A percentile compares a stretch with the other conserved stretches of the same genome.
phyloP scores from a whole-genome alignment of 2,888 invertebrate genomes.

The Heliconius cydno region DNA sequence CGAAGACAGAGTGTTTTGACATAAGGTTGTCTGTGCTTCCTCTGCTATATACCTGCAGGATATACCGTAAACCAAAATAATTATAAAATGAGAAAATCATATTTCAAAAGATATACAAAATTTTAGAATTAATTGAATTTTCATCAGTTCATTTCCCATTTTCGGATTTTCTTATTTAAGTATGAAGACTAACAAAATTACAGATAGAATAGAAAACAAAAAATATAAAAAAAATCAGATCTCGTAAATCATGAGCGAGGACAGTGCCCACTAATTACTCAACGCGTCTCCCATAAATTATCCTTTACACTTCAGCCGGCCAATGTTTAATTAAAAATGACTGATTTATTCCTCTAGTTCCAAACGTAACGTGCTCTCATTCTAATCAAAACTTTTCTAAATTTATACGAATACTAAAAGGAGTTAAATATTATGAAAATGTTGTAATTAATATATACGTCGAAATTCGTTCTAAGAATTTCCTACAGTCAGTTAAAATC shows the following conservation, averaged over 20 bases:
- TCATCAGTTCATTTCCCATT: background rate
- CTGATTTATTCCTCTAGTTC: constrained; percentile 36
- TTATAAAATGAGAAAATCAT: too few relatives aligned
- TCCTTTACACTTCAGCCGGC: constrained; percentile 33
- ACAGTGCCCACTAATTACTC: constrained; percentile 35
- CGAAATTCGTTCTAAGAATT: too few relatives aligned
- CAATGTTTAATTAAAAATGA: constrained; percentile 44
- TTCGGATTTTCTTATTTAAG: too few relatives aligned
- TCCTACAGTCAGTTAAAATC: too few relatives aligned
- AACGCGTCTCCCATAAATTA: constrained; percentile 39
- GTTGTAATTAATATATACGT: too few relatives aligned
- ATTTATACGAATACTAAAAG: background rate
- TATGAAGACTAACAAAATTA: background rate
- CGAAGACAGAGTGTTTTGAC: background rate
- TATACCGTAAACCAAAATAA: too few relatives aligned
- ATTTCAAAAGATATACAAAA: too few relatives aligned
- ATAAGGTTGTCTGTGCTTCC: too few relatives aligned
- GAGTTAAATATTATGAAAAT: background rate
- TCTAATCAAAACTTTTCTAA: constrained; percentile 18
- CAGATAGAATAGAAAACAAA: constrained; percentile 7
- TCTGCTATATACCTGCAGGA: too few relatives aligned
- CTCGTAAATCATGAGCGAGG: constrained; percentile 34
- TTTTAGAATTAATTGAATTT: too few relatives aligned
- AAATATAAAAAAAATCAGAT: background rate
- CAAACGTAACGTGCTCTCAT: background rate